Evolutionary conservation across 2,888 invertebrate genomes (phyloP), one percentile per base, ranked within the genome.

Genomic region (Oscheius sp.): DNA sequence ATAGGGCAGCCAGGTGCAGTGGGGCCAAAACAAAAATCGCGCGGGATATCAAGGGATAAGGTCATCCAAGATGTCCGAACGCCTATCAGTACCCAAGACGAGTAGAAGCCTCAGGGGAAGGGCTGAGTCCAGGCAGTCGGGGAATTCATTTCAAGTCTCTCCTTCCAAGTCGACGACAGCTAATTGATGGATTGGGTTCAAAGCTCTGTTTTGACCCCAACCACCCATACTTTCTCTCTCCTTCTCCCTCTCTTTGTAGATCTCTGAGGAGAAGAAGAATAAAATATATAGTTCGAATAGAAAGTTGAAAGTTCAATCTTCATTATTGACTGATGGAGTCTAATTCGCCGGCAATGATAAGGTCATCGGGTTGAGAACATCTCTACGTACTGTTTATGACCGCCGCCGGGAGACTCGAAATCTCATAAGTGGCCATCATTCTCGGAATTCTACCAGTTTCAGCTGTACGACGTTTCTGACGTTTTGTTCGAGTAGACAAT

Each of bases 1-100:
- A 64, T 64, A 64, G 27, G 64, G 48, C 61, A 45, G 61, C 48
- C 64, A 64, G 64, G 64, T 64, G 42, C 42, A 58, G 58, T 39
- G 42, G 39, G 64, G 33, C 46, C 48, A 64, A 46, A 64, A 64
- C 64, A 64, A 64, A 64, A 64, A 46, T 48, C 42, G 55, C 55
- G 55, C 31, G 64, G 50, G 64, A 64, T 64, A 64, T 34, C 34
- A 64, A 37, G 42, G 48, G 64, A 64, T 64, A 64, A 50, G 50
- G 64, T 48, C 64, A 50, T 48, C 27, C 39, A 4, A 17, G 3
- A 55, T n/a, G 23, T 20, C 34, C 55, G 20, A 45, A 61, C 61
- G 61, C 61, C 61, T 61, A 61, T 61, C 61, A 61, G 55, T 55
- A 55, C 52, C 52, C 29, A 27, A 20, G 25, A 27, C n/a, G 52